These are phyloP conservation scores for Papilio demoleus DNA, from an alignment of 2,888 invertebrate species.

Conservation along the genomic window DNA sequence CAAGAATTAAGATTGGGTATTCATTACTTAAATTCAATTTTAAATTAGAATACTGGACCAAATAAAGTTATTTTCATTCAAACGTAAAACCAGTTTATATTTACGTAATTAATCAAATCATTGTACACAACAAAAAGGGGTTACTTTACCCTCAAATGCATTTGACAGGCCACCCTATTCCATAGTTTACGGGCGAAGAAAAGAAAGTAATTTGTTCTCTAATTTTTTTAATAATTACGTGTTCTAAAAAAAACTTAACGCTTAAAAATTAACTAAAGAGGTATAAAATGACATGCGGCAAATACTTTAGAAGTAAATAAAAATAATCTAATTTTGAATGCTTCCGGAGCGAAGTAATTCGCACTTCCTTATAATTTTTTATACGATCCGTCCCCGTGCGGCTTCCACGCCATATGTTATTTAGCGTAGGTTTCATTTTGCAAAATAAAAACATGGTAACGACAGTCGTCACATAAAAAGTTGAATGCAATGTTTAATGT, in stretches of 20 bases:
- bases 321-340: constrained; percentile 1
- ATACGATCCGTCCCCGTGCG: background rate
- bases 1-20: too few relatives aligned
- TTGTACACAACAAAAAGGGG: background rate
- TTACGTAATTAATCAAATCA: background rate
- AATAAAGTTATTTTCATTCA: too few relatives aligned
- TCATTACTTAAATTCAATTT: too few relatives aligned
- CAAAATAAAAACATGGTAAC: constrained; percentile 22
- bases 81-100: too few relatives aligned
- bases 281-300: background rate
- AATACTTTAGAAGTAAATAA: background rate
- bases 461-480: constrained; percentile 10
- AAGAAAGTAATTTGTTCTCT: background rate
- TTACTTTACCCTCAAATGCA: background rate
- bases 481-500: constrained; percentile 19
- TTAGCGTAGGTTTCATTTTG: constrained; percentile 15
- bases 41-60: too few relatives aligned
- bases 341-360: background rate
- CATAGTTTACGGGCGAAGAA: background rate
- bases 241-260: background rate
- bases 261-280: too few relatives aligned
- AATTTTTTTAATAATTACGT: background rate
- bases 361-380: constrained; percentile 27
- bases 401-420: constrained; percentile 33
- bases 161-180: background rate